phyloP scores from a whole-genome alignment of 1,140 invertebrate species.

The Lordiphosa clarofinis region DNA sequence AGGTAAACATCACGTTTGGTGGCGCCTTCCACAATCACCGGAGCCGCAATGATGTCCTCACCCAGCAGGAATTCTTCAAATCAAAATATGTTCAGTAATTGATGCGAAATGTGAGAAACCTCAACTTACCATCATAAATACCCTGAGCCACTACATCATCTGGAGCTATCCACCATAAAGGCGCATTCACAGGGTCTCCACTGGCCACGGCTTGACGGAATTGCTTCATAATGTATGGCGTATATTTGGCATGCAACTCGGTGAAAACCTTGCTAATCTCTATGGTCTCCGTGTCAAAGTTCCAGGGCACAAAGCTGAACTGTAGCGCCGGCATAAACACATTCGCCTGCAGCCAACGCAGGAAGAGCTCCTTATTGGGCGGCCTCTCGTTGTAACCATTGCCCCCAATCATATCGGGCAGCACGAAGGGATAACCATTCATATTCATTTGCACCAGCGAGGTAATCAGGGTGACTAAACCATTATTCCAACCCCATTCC shows the following conservation, averaged over 20 bases:
- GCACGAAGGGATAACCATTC: constrained; percentile 90
- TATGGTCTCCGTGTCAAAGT: constrained; percentile 87
- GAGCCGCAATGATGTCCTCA: constrained; percentile 91
- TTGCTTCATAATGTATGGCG: constrained; percentile 83
- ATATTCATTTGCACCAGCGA: constrained; percentile 89
- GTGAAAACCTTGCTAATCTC: constrained; percentile 85
- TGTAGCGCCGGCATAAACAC: constrained; percentile 93
- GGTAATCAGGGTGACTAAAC: constrained; percentile 88
- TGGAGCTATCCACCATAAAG: constrained; percentile 95
- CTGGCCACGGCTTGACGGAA: constrained; percentile 83
- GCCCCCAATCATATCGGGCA: constrained; percentile 96
- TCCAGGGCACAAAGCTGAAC: constrained; percentile 93
- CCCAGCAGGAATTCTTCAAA: constrained; percentile 90
- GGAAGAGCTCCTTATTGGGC: constrained; percentile 89
- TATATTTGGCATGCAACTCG: constrained; percentile 85
- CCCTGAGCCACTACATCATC: constrained; percentile 83
- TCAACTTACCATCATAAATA: constrained; percentile 84
- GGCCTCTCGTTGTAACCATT: constrained; percentile 86
- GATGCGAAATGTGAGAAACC: neutral
- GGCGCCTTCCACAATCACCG: constrained; percentile 86
- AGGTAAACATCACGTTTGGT: constrained; percentile 87
- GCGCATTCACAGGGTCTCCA: constrained; percentile 90
- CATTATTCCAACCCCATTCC: constrained; percentile 89
- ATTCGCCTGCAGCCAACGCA: constrained; percentile 93
- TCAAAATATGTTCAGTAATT: neutral